These are phyloP conservation scores for Scomber japonicus DNA, from an alignment of 2,113 vertebrate genomes.

Conservation along the genomic window DNA sequence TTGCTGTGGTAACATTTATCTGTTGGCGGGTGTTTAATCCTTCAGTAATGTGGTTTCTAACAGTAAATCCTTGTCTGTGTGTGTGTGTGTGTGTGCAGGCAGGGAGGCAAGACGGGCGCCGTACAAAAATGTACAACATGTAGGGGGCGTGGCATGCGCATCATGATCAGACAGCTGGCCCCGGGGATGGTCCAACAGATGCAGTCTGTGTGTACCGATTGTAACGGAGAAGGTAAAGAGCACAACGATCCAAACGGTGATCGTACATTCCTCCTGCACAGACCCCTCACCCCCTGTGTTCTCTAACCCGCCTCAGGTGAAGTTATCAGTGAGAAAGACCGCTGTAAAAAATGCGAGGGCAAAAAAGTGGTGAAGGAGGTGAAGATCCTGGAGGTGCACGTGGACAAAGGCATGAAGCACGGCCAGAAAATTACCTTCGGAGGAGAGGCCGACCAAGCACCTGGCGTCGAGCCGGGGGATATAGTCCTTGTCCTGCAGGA, in stretches of 20 bases:
- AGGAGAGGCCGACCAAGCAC: slow-evolving; percentile 98
- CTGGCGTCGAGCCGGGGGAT: slow-evolving; percentile 95
- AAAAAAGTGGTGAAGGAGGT: slow-evolving; percentile 99
- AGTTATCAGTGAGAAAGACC: slow-evolving; percentile 98
- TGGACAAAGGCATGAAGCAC: slow-evolving; percentile 99
- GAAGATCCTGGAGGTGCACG: slow-evolving; percentile 98
- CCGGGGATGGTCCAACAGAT: slow-evolving; percentile 99
- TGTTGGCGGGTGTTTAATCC: not conserved
- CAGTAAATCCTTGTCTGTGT: not conserved
- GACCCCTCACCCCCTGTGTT: accelerated
- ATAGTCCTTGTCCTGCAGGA: slow-evolving; percentile 97
- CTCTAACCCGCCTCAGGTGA: slow-evolving; percentile 85
- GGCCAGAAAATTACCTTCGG: slow-evolving; percentile 98
- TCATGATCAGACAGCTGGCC: slow-evolving; percentile 98
- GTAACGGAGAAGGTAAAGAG: slow-evolving; percentile 94
- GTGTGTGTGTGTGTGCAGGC: slow-evolving; percentile 80
- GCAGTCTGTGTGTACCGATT: slow-evolving; percentile 98
- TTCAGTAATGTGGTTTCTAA: not conserved
- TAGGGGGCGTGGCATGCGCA: slow-evolving; percentile 93
- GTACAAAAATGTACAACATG: slow-evolving; percentile 96
- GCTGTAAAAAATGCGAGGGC: slow-evolving; percentile 99
- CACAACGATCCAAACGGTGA: accelerated
- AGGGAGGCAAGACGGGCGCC: slow-evolving; percentile 96
- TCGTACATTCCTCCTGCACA: not conserved
- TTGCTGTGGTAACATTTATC: not conserved